These are phyloP conservation scores for Acrocephalus scirpaceus DNA, from an alignment of 2,797 vertebrate species.

Conservation along the genomic window DNA sequence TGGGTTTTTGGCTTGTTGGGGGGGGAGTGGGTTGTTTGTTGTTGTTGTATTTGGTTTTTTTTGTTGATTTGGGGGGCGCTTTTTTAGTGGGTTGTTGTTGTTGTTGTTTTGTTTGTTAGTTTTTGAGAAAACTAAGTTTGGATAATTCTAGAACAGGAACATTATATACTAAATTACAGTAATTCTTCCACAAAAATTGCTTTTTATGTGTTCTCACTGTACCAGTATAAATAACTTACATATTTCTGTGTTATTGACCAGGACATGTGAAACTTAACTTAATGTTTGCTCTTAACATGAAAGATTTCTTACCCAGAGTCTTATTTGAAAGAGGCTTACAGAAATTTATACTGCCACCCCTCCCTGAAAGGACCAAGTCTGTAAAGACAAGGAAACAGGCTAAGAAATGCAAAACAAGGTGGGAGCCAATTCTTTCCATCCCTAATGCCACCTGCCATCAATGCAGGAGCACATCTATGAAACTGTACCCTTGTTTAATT, in stretches of 20 bases:
- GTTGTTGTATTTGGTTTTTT: not conserved
- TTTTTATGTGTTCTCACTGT: not conserved
- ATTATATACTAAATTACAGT: not conserved
- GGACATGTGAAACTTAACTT: not conserved
- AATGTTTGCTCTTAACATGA: not conserved
- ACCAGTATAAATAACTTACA: constrained; percentile 1
- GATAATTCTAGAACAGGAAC: not conserved
- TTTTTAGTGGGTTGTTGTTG: no score
- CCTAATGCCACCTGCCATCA: not conserved
- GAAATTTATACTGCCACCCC: not conserved
- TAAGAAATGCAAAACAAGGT: not conserved
- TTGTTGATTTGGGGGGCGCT: not conserved
- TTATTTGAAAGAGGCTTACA: not conserved
- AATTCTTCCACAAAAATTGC: not conserved
- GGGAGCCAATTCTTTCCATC: not conserved
- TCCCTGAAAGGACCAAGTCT: not conserved
- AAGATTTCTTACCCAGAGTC: not conserved
- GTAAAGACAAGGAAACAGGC: not conserved
- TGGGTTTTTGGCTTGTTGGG: not conserved
- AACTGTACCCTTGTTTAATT: not conserved
- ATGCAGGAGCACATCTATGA: not conserved
- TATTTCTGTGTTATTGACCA: constrained; percentile 20
- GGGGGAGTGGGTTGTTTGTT: not conserved
- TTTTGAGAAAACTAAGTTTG: not conserved
- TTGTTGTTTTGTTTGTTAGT: not conserved